Percentiles rank a stretch among this genome's conserved stretches.
Evolutionary conservation across 2,113 vertebrate species (phyloP).

Genomic region (Ramphastos sulfuratus): DNA sequence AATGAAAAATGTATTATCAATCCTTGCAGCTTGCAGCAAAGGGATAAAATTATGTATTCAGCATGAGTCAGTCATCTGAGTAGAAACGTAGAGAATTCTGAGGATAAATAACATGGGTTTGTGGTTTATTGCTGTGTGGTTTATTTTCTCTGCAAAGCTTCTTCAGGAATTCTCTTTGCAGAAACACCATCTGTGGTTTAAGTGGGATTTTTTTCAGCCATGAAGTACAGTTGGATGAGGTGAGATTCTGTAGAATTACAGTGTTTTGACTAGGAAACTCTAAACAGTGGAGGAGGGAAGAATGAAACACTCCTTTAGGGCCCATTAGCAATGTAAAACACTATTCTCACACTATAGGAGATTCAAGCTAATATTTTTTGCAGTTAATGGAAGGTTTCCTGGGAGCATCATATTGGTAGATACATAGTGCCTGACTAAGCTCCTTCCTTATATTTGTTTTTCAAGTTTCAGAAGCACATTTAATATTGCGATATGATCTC

Average conservation of each 20-base stretch:
- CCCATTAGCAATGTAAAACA: background rate
- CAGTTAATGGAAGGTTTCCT: background rate
- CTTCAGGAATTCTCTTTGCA: background rate
- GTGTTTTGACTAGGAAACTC: background rate
- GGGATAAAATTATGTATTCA: conserved; percentile 4
- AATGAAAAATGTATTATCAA: conserved; percentile 11
- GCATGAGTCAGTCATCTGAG: background rate
- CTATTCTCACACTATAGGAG: background rate
- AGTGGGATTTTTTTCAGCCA: background rate
- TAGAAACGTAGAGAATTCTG: background rate
- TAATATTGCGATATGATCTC: background rate
- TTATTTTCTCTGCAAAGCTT: conserved; percentile 34
- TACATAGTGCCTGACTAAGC: background rate
- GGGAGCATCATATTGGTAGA: background rate
- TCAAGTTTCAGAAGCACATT: background rate
- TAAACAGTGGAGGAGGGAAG: background rate
- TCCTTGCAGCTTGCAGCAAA: background rate
- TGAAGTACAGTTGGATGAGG: background rate
- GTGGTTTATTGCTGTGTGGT: background rate
- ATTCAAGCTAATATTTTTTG: background rate
- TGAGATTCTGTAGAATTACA: background rate
- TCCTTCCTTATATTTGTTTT: background rate
- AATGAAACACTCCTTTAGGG: background rate
- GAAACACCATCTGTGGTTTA: conserved; percentile 27
- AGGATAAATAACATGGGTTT: background rate